Evolutionary conservation across 37 sponge, comb jelly and placozoan genomes (phyloP).

Genomic region (Oopsacas minuta): DNA sequence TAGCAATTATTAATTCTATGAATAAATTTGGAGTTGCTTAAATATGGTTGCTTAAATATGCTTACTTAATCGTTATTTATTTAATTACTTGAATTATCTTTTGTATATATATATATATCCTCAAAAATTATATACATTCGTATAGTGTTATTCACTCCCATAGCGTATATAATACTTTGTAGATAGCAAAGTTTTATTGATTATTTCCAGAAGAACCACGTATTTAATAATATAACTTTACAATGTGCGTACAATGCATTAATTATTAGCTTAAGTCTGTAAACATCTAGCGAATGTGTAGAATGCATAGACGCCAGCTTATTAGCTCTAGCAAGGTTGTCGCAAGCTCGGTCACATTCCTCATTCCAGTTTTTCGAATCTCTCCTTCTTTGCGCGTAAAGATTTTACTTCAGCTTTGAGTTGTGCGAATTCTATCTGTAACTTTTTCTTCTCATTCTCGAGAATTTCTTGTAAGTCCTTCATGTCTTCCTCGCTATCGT

Average conservation of each 20-base stretch:
- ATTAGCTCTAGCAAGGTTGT: not conserved
- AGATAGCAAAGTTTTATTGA: too few relatives aligned
- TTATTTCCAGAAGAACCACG: not conserved
- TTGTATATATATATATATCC: too few relatives aligned
- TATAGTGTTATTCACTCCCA: too few relatives aligned
- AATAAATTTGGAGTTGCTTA: too few relatives aligned
- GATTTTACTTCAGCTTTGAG: not conserved
- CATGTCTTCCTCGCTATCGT: constrained; percentile 10
- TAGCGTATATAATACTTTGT: too few relatives aligned
- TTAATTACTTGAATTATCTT: too few relatives aligned
- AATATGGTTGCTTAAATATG: too few relatives aligned
- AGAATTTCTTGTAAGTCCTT: not conserved
- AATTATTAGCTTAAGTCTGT: not conserved
- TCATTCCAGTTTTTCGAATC: constrained; percentile 2
- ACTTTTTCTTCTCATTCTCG: not conserved
- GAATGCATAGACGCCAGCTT: not conserved
- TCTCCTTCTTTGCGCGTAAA: not conserved
- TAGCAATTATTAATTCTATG: too few relatives aligned
- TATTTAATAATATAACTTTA: not conserved
- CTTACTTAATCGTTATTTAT: too few relatives aligned
- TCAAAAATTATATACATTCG: too few relatives aligned
- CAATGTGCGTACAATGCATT: not conserved
- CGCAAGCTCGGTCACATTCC: not conserved
- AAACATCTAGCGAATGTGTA: not conserved
- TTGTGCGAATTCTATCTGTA: not conserved